Evolutionary conservation across 2,113 vertebrate species (phyloP).

Genomic region (Lipophrys pholis): DNA sequence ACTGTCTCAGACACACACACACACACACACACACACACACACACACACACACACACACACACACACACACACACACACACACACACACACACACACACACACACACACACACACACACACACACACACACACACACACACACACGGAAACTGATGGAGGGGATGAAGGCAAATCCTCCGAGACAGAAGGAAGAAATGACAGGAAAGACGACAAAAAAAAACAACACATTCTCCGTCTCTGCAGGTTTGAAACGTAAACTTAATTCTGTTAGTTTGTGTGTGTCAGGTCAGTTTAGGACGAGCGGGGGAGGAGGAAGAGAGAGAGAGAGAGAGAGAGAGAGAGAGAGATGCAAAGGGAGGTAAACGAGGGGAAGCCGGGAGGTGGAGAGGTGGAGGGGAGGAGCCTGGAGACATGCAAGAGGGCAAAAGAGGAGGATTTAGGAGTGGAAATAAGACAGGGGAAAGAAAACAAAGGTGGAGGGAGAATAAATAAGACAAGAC

Average conservation of each 20-base stretch:
- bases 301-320: background rate
- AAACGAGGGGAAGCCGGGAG: background rate
- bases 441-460: no score
- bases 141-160: background rate
- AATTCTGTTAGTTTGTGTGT: background rate
- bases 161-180: background rate
- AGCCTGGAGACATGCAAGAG: constrained; percentile 8
- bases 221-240: background rate
- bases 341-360: background rate
- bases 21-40: constrained; percentile 18
- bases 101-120: background rate
- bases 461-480: no score
- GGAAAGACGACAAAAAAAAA: background rate
- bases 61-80: no score
- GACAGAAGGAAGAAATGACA: background rate
- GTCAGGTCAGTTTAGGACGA: background rate
- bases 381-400: background rate
- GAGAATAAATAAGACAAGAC: no score
- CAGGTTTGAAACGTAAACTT: background rate
- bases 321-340: background rate
- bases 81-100: constrained; percentile 1
- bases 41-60: background rate
- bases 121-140: constrained; percentile 1
- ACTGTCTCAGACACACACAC: constrained; percentile 9
- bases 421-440: no score